Evolutionary conservation across 2,888 invertebrate genomes (phyloP).

Genomic region (Drosophila pseudotakahashii): DNA sequence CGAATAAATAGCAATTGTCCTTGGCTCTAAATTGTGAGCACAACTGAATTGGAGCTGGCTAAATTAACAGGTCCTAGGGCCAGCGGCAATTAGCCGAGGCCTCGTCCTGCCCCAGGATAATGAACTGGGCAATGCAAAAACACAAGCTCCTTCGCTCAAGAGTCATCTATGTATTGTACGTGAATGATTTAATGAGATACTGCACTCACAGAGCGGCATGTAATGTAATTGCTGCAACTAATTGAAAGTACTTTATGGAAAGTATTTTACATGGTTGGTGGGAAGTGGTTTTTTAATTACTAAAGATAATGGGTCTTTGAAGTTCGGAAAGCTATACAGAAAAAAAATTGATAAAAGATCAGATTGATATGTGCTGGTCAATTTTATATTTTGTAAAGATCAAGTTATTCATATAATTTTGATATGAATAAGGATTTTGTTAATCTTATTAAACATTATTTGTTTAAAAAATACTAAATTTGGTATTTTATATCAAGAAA

Average conservation of each 20-base stretch:
- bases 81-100: slow-evolving; percentile 28
- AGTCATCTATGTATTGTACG: slow-evolving; percentile 3
- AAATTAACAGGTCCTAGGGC: slow-evolving; percentile 55
- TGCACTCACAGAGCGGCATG: background rate
- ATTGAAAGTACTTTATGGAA: slow-evolving; percentile 37
- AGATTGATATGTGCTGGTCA: too few relatives aligned
- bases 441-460: too few relatives aligned
- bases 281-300: background rate
- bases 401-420: too few relatives aligned
- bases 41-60: slow-evolving; percentile 36
- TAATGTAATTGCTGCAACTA: slow-evolving; percentile 33
- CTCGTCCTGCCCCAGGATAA: slow-evolving; percentile 17
- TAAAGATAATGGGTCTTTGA: too few relatives aligned
- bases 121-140: slow-evolving; percentile 26
- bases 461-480: too few relatives aligned
- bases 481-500: too few relatives aligned
- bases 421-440: too few relatives aligned
- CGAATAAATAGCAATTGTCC: slow-evolving; percentile 67
- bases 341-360: too few relatives aligned
- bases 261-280: too few relatives aligned
- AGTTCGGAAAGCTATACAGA: too few relatives aligned
- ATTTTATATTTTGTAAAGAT: too few relatives aligned
- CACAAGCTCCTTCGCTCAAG: background rate
- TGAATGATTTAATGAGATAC: slow-evolving; percentile 22
- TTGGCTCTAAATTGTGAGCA: slow-evolving; percentile 60